phyloP scores from a whole-genome alignment of 1,140 invertebrate genomes.

The Pollicipes pollicipes region DNA sequence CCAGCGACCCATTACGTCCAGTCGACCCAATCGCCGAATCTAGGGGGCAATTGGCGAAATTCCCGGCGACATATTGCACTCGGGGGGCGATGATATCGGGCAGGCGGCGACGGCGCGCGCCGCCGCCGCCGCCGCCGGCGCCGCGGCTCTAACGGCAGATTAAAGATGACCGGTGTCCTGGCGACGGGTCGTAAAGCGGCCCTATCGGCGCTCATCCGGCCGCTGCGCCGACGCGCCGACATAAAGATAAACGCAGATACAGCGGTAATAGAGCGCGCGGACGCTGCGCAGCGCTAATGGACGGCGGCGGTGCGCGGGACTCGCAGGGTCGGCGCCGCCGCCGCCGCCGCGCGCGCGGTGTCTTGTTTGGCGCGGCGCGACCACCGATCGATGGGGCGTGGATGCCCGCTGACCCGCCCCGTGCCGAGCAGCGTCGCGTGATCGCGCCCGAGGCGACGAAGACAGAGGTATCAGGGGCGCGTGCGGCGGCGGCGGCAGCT shows the following conservation, averaged over 20 bases:
- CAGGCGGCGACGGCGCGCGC: too few species aligned
- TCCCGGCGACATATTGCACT: neutral
- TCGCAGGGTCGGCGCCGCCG: too few species aligned
- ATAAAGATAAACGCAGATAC: constrained; percentile 2
- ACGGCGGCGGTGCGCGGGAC: neutral
- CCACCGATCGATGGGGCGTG: neutral
- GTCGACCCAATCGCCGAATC: neutral
- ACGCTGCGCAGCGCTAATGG: neutral
- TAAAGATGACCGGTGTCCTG: neutral
- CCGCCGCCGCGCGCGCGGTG: too few species aligned
- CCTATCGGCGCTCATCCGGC: neutral
- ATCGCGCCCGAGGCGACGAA: neutral
- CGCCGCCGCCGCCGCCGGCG: too few species aligned
- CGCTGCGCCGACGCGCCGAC: neutral
- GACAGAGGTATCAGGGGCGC: constrained; percentile 1
- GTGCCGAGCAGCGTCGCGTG: neutral
- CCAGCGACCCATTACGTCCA: neutral
- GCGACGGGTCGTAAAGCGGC: neutral
- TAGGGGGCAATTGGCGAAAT: neutral
- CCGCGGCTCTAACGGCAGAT: neutral
- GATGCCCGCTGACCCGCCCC: too few species aligned
- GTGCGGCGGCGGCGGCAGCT: neutral
- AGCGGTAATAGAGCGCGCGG: neutral
- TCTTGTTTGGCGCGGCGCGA: too few species aligned
- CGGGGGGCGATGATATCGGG: too few species aligned